These are phyloP conservation scores for Xestia rhomboidea DNA, from an alignment of 2,888 invertebrate genomes.

Conservation along the genomic window DNA sequence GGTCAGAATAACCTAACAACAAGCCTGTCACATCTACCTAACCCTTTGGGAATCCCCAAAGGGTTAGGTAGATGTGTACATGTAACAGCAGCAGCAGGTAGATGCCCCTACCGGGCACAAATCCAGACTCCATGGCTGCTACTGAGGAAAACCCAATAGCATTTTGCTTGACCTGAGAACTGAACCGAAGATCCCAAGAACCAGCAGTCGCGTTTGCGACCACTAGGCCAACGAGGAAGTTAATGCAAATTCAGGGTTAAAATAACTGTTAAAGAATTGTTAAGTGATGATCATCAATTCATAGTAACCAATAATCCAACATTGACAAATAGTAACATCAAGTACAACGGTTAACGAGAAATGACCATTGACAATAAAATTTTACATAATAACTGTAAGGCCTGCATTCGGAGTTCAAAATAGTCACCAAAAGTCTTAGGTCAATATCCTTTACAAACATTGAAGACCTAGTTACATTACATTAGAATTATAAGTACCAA, in stretches of 20 bases:
- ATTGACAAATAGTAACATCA: constrained; percentile 39
- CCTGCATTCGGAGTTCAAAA: neutral
- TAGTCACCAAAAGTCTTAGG: constrained; percentile 36
- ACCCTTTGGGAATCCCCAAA: neutral
- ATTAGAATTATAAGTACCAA: constrained; percentile 54
- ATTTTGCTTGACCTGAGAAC: neutral
- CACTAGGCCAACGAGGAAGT: neutral
- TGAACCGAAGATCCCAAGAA: neutral
- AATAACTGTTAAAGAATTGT: neutral
- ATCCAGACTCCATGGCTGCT: neutral
- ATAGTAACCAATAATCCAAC: constrained; percentile 8
- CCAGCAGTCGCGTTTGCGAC: neutral
- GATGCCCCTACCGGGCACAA: too few species aligned
- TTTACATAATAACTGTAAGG: constrained; percentile 39
- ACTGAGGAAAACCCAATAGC: neutral
- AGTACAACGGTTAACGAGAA: constrained; percentile 16
- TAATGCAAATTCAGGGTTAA: neutral
- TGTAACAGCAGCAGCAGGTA: too few species aligned
- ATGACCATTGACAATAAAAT: constrained; percentile 1
- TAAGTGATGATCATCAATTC: neutral
- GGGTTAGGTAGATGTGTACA: neutral
- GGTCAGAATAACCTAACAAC: neutral
- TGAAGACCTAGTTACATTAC: constrained; percentile 59
- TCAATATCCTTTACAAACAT: constrained; percentile 58
- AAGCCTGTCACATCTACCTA: too few species aligned